Base-by-base conservation (phyloP, 2,113 vertebrate species). In the Heloderma charlesbogerti region DNA sequence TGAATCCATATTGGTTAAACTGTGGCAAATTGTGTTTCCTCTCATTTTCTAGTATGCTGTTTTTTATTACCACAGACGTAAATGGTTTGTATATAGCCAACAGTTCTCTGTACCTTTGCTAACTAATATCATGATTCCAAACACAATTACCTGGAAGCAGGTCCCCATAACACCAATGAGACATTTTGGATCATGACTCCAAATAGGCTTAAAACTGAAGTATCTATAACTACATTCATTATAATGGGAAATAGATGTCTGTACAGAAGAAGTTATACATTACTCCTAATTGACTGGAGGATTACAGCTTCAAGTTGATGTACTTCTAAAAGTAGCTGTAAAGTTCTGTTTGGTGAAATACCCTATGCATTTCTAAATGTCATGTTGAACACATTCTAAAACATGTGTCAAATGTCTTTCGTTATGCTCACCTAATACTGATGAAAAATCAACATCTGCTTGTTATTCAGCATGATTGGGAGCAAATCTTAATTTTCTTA, bases 1-100 rank as follows among this genome's bases (percentile, higher is more conserved):
- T 40, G 22, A 80, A 92, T 88, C 84, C 80, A 86, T 93, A 82
- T 40, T 90, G 54, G 43, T 89, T 94, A 75, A 85, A 31, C n/a
- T 89, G 48, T 45, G 27, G 60, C 29, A 54, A 34, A 40, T 10
- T 78, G 40, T 91, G 69, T 92, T 90, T 5, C 43, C 75, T 5
- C 37, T 72, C 0, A 51, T 13, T 71, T 9, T 31, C n/a, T 77
- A 31, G 9, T 51, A 0, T 1, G 10, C 45, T 43, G 63, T n/a
- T 48, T 63, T n/a, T 40, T 48, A 1, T 29, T 0, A 4, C 43
- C 74, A 79, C 71, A 8, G 25, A 66, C 60, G 71, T 63, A 66
- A 78, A 1, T 71, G 1, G 8, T 20, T 0, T 75, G 0, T 34
- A 22, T 34, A 22, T 66, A 86, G 0, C 18, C 22, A 85, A 0